Evolutionary conservation across 2,113 vertebrate species (phyloP).

Genomic region (Erythrocercus mccallii): DNA sequence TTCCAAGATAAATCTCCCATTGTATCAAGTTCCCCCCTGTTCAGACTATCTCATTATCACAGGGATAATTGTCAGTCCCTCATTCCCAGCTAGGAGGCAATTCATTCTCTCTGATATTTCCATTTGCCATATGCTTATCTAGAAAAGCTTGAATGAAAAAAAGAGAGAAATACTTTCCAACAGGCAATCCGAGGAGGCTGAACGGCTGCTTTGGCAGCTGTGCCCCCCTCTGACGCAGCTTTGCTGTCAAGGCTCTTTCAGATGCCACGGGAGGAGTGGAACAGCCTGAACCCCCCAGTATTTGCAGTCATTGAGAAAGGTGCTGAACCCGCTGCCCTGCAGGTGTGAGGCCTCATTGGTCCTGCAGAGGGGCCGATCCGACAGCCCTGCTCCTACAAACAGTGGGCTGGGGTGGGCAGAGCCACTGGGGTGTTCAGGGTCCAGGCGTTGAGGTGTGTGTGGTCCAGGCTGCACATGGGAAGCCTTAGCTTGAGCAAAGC

Average conservation of each 20-base stretch:
- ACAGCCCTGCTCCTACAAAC: neutral
- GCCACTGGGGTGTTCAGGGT: fast-evolving
- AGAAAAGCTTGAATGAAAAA: neutral
- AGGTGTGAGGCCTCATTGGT: neutral
- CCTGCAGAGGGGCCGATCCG: neutral
- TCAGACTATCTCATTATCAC: neutral
- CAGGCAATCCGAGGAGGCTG: neutral
- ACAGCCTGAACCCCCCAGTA: neutral
- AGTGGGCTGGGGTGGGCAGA: fast-evolving
- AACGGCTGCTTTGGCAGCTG: neutral
- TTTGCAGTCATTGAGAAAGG: constrained; percentile 48
- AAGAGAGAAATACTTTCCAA: neutral
- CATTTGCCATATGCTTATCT: neutral
- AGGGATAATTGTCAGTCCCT: neutral
- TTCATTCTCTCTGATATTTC: neutral
- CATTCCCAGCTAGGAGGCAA: neutral
- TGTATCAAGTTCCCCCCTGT: neutral
- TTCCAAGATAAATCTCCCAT: neutral
- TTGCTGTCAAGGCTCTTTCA: constrained; percentile 24
- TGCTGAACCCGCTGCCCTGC: neutral
- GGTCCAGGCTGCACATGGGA: fast-evolving
- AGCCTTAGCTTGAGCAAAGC: neutral
- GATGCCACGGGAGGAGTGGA: neutral
- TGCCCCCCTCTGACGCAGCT: neutral
- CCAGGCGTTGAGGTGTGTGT: too few species aligned